These are phyloP conservation scores for Delia radicum DNA, from an alignment of 1,140 invertebrate genomes.

Conservation along the genomic window DNA sequence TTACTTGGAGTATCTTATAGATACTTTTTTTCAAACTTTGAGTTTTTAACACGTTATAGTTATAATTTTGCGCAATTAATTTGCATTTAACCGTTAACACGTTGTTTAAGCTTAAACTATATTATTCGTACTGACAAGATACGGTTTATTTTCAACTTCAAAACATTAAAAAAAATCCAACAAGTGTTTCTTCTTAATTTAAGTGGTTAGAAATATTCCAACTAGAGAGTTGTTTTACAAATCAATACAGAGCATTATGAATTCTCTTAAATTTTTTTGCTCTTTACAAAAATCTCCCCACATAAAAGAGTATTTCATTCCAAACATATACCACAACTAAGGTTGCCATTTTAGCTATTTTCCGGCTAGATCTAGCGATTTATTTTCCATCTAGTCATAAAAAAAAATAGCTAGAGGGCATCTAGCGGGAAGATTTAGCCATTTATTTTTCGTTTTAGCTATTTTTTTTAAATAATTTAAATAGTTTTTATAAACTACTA, in stretches of 20 bases:
- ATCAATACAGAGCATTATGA: neutral
- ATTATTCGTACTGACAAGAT: slow-evolving; percentile 15
- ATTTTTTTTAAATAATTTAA: no score
- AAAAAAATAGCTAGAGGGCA: no score
- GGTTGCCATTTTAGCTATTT: no score
- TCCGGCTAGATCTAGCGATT: no score
- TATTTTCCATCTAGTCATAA: no score
- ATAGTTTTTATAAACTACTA: no score
- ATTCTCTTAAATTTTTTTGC: neutral
- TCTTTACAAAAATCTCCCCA: neutral
- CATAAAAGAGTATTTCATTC: neutral
- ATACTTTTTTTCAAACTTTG: neutral
- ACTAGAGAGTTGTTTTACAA: neutral
- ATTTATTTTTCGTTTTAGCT: no score
- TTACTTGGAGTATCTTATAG: neutral
- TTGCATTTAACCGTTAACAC: neutral
- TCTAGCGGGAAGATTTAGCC: no score
- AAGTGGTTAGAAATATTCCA: neutral
- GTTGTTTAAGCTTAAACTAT: slow-evolving; percentile 12
- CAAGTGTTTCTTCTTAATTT: neutral
- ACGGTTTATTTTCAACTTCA: neutral
- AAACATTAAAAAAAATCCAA: slow-evolving; percentile 3
- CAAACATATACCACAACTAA: neutral
- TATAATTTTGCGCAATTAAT: neutral
- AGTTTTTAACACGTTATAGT: neutral